Evolutionary conservation across 2,797 vertebrate species (phyloP), one percentile per base, ranked within the genome.

Genomic region (Lagorchestes hirsutus): DNA sequence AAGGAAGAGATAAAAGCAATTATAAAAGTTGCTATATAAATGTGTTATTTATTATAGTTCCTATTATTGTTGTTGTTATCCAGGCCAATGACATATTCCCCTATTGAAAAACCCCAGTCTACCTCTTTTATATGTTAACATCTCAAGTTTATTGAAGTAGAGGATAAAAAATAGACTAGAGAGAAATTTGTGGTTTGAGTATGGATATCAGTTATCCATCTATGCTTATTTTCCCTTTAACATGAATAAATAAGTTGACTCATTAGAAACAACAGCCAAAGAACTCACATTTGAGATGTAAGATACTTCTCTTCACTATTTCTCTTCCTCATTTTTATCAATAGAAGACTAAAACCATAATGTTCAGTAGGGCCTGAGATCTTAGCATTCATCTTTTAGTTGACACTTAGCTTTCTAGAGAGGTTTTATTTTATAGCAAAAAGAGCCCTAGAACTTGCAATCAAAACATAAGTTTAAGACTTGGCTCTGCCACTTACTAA

Each of bases 371-470:
- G 54, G 95, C 93, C 90, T 92, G 92, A 58, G 46, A 58, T 95
- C 67, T 93, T 74, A 58, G 97, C 82, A 91, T 94, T 27, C 28
- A 67, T 50, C 29, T 92, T 58, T 54, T n/a, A 74, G 18, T 58
- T 62, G 74, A 92, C 31, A 28, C 87, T 93, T 91, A 93, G n/a
- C 62, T 96, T 95, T 90, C 54, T 93, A n/a, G n/a, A 24, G 67
- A 74, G 22, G 9, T 50, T 87, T 11, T 87, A 27, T 87, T 9
- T 87, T 87, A 87, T 46, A 87, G 74, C 40, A 46, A 13, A 87
- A 87, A 87, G 74, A 27, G 74, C 74, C 40, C 9, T 87, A 46
- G 40, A 22, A 24, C 24, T 27, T 87, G 22, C 8, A 87, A 50
- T 87, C 22, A 87, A 87, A 54, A 91, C 52, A 91, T 91, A 29